These are phyloP conservation scores for Antedon mediterranea DNA, from an alignment of 53 echinoderm and acorn worm genomes.

Conservation along the genomic window DNA sequence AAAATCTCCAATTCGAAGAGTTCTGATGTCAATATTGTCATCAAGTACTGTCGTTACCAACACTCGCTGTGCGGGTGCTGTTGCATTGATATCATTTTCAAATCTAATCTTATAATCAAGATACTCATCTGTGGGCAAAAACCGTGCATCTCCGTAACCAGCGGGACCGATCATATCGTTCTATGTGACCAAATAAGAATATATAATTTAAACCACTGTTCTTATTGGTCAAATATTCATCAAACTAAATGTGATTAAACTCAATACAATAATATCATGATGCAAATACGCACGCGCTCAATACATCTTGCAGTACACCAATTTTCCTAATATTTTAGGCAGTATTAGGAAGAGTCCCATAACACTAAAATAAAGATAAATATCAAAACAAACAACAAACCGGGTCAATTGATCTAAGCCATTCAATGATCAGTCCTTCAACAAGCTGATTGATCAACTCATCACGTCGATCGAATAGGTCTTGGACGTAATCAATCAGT, in stretches of 20 bases:
- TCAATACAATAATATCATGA: too few relatives aligned
- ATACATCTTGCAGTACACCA: too few relatives aligned
- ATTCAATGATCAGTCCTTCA: background rate
- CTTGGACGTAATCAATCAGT: background rate
- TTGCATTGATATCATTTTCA: constrained; percentile 34
- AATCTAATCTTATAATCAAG: constrained; percentile 25
- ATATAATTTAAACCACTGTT: too few relatives aligned
- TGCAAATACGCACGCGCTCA: too few relatives aligned
- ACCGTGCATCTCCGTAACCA: constrained; percentile 27
- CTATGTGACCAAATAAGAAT: too few relatives aligned
- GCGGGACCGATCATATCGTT: constrained; percentile 34
- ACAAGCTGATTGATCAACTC: background rate
- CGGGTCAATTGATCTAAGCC: background rate
- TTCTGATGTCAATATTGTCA: constrained; percentile 10
- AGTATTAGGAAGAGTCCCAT: too few relatives aligned
- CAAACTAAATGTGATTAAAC: too few relatives aligned
- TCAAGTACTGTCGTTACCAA: constrained; percentile 14
- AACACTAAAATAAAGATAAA: too few relatives aligned
- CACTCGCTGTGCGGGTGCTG: constrained; percentile 30
- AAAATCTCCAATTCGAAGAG: constrained; percentile 21
- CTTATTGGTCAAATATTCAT: too few relatives aligned
- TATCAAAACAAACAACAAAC: background rate
- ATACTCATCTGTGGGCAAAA: constrained; percentile 5
- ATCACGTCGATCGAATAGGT: background rate
- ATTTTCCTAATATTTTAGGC: too few relatives aligned